These are phyloP conservation scores for Molorchus minor DNA, from an alignment of 2,888 invertebrate genomes.

Conservation along the genomic window DNA sequence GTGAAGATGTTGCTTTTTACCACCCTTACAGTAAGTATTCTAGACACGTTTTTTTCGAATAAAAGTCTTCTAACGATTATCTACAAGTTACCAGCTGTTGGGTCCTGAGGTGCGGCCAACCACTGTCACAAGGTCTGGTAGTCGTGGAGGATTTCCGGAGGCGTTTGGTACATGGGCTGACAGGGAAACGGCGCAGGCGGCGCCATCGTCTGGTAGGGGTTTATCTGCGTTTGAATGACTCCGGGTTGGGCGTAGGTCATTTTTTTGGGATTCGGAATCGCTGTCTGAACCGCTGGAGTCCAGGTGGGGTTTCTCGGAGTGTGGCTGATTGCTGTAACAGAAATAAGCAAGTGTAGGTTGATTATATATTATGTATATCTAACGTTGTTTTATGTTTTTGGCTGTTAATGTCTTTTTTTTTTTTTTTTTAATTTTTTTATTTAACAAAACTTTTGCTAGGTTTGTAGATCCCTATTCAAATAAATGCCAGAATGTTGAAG, in stretches of 20 bases:
- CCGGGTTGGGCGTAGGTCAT: constrained; percentile 50
- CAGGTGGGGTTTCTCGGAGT: constrained; percentile 60
- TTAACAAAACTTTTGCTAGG: too few species aligned
- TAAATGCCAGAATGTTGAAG: too few species aligned
- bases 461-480: too few species aligned
- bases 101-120: constrained; percentile 51
- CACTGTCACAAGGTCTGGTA: constrained; percentile 65
- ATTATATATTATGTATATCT: too few species aligned
- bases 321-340: constrained; percentile 58
- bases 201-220: constrained; percentile 54
- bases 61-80: constrained; percentile 10
- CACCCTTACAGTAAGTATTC: neutral
- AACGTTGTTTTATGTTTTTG: too few species aligned
- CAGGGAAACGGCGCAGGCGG: constrained; percentile 47
- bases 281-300: constrained; percentile 63
- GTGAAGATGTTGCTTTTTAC: neutral
- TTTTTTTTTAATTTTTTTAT: too few species aligned
- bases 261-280: constrained; percentile 58
- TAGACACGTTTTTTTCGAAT: constrained; percentile 1
- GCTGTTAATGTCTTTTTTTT: too few species aligned
- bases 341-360: too few species aligned
- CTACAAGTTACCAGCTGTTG: constrained; percentile 33
- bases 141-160: constrained; percentile 60
- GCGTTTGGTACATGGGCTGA: constrained; percentile 59
- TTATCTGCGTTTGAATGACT: constrained; percentile 46